Evolutionary conservation across 2,797 vertebrate species (phyloP), one percentile per base, ranked within the genome.

Genomic region (Pogoniulus pusillus): DNA sequence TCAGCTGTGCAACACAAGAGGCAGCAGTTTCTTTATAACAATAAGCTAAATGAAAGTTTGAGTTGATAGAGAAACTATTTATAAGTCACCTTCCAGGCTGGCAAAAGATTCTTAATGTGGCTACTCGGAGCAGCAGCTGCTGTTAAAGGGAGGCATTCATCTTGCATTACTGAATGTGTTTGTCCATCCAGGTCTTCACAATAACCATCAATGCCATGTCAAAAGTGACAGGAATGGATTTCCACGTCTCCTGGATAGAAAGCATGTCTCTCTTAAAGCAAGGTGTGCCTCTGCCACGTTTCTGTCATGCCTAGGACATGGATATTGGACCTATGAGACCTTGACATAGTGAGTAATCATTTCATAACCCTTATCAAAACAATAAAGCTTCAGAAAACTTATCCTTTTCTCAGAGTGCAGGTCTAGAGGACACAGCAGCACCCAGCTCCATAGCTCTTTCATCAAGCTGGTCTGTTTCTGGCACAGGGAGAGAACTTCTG

Each of bases 121-220:
- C 57, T 58, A 34, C 54, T 83, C 53, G 43, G 32, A 32, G 35
- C 66, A 57, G 35, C 2, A 3, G 23, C 27, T 91, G 43, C 41
- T 84, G 55, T 34, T 88, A 72, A 71, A 93, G 43, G 37, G 34
- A 78, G 70, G 34, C 63, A 72, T 90, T 91, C 37, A 22, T 64
- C 72, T 80, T 59, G 27, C 54, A 15, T 65, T 94, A 63, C 64
- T 85, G 75, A 95, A 59, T 91, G 49, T 27, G 35, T 78, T 92
- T 87, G 70, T 78, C 93, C 59, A 37, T 83, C 59, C 11, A 69
- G 35, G 23, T 82, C 60, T 88, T 91, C 55, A 62, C 60, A 72
- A 59, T n/a, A 82, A 75, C 43, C 32, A 66, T 54, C 78, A 15
- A 71, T 37, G 30, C 73, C 55, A 51, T 16, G 43, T 70, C 84